Base-by-base conservation (phyloP, 2,113 vertebrate genomes). In the Platichthys flesus region DNA sequence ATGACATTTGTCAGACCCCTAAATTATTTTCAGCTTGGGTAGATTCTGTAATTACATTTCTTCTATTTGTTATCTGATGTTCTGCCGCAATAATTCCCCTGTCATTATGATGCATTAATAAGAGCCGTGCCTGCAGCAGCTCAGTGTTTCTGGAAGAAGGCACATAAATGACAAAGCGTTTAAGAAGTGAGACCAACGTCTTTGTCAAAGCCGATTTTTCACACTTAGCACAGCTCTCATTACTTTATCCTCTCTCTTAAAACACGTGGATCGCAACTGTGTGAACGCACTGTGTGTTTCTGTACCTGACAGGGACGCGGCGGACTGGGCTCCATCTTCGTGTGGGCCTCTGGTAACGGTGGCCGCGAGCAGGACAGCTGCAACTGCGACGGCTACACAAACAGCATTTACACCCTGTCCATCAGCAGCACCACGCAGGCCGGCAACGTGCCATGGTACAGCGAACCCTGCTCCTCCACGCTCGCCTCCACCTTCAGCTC, bases 351-450 rank as follows among this genome's bases (percentile, higher is more conserved):
- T 0, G 98, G 98, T 21, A 99, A 99, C 0, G 98, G 98, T 28
- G 98, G 98, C 71, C 95, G 96, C 0, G 97, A 99, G 74, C 95
- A 96, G 3, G 98, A 99, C 96, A 99, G 95, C 95, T 99, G 98
- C 86, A 99, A 99, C 95, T 99, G 98, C 7, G 98, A 99, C 0
- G 98, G 98, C 90, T 99, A 99, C 94, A 99, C 98, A 92, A 99
- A 99, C 94, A 99, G 97, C 93, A 99, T 99, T 90, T 98, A 98
- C 94, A 99, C 98, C 0, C 94, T 99, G 84, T 99, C 98, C 92
- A 99, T 99, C 93, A 99, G 98, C 95, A 99, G 98, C 86, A 97
- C 96, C 92, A 98, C 97, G 0, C 97, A 99, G 93, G 92, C 95
- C 0, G 98, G 98, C 73, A 97, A 95, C 0, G 98, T 99, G 89